Base-by-base conservation (phyloP, 1,140 invertebrate species). In the Anastrepha ludens region DNA sequence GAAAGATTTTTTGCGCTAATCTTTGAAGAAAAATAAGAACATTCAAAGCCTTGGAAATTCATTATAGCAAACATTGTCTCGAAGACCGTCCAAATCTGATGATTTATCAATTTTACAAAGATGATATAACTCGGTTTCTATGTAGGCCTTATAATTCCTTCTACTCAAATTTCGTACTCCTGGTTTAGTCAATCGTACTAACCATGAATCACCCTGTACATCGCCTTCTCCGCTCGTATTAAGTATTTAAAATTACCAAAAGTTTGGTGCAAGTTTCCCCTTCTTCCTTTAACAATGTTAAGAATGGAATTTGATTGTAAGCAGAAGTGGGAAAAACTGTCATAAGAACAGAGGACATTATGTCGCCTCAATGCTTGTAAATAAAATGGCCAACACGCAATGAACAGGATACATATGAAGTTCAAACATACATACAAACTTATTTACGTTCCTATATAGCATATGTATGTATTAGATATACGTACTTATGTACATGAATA, bases 221-320 rank as follows among this genome's bases (percentile, higher is more conserved):
- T 9, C 3, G 7, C 47, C 13, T 81, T 81, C 11, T 4, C 17
- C 3, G n/a, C n/a, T 29, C 50, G 9, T 50, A 55, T 81, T 74
- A 55, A 81, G 74, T n/a, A 81, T 58, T 55, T 55, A 81, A 15
- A 55, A 47, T 55, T 29, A 55, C 47, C 74, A 81, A 81, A 81
- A 81, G n/a, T 81, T 81, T 81, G 74, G 55, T n/a, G 44, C 47
- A 81, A 81, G 74, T 81, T 20, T 81, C n/a, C 17, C 74, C 47
- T 0, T 2, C 44, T 81, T 20, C 2, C 2, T 55, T 81, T 20
- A 20, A 29, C 8, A 20, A 50, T 74, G 44, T 62, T 62, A 15
- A 17, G 47, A 55, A 55, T 55, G 47, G n/a, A 58, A 55, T 55
- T 81, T 81, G 74, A 50, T 50, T 20, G n/a, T 11, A 29, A 81